phyloP scores from a whole-genome alignment of 2,797 vertebrate genomes.

The Parauchenoglanis ngamensis region DNA sequence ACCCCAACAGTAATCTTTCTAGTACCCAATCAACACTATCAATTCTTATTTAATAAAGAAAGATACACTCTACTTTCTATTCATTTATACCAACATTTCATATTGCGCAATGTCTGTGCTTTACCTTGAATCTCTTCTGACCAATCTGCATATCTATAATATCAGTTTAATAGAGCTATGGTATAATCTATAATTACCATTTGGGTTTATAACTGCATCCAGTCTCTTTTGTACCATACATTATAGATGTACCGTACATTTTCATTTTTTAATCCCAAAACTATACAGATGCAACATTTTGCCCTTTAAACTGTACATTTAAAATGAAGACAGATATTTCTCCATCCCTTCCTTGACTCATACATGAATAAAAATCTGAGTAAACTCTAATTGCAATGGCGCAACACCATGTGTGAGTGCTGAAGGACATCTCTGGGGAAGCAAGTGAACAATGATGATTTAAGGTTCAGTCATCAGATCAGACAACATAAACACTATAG shows the following conservation, averaged over 20 bases:
- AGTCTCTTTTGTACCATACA: neutral
- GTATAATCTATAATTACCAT: neutral
- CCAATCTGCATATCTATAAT: neutral
- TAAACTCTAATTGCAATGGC: neutral
- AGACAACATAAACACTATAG: slow-evolving; percentile 11
- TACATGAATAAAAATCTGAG: slow-evolving; percentile 11
- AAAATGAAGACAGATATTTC: neutral
- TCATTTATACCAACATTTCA: no score
- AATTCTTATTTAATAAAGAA: no score
- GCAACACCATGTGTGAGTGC: neutral
- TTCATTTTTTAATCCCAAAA: neutral
- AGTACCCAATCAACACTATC: neutral
- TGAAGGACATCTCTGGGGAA: neutral
- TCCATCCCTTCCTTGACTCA: neutral
- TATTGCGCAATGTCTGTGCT: no score
- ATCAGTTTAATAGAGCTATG: neutral
- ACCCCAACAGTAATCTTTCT: neutral
- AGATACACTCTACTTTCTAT: no score
- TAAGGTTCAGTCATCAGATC: slow-evolving; percentile 18
- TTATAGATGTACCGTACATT: neutral
- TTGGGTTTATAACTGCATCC: neutral
- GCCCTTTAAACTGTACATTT: neutral
- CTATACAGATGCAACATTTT: neutral
- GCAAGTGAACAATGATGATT: slow-evolving; percentile 31
- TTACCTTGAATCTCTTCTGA: neutral